These are phyloP conservation scores for Luperina testacea DNA, from an alignment of 2,888 invertebrate genomes.

Conservation along the genomic window DNA sequence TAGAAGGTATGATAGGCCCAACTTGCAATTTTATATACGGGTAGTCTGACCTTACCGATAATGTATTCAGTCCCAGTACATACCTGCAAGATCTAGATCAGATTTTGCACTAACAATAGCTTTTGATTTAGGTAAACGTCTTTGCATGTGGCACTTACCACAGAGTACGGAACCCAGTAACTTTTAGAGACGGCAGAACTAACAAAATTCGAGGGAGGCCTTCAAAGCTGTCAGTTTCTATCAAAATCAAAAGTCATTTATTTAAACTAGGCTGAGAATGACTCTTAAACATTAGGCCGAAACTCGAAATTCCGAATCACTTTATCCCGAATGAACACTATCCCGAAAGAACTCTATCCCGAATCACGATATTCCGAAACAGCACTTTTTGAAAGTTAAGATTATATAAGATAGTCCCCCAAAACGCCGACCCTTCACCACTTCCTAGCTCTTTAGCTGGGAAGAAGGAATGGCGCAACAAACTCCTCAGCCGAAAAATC, in stretches of 20 bases:
- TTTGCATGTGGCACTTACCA: background rate
- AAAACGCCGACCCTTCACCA: background rate
- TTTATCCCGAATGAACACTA: background rate
- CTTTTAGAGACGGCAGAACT: too few relatives aligned
- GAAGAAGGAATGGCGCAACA: background rate
- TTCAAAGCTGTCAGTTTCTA: background rate
- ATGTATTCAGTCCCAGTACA: slow-evolving; percentile 4
- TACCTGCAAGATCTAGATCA: background rate
- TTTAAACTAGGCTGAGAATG: background rate
- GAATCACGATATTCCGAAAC: background rate
- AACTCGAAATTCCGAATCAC: background rate
- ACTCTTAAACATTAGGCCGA: background rate
- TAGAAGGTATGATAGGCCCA: background rate
- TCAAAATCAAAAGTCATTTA: background rate
- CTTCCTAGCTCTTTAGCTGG: background rate
- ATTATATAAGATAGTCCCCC: background rate
- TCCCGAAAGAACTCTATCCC: too few relatives aligned
- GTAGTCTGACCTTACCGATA: background rate
- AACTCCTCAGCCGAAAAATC: background rate
- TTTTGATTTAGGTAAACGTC: slow-evolving; percentile 5
- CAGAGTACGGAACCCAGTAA: background rate
- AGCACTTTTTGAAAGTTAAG: background rate
- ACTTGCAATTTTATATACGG: background rate
- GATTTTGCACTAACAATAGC: slow-evolving; percentile 1
- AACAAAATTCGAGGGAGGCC: background rate